phyloP scores from a whole-genome alignment of 2,113 vertebrate genomes.

The Oriolus oriolus region DNA sequence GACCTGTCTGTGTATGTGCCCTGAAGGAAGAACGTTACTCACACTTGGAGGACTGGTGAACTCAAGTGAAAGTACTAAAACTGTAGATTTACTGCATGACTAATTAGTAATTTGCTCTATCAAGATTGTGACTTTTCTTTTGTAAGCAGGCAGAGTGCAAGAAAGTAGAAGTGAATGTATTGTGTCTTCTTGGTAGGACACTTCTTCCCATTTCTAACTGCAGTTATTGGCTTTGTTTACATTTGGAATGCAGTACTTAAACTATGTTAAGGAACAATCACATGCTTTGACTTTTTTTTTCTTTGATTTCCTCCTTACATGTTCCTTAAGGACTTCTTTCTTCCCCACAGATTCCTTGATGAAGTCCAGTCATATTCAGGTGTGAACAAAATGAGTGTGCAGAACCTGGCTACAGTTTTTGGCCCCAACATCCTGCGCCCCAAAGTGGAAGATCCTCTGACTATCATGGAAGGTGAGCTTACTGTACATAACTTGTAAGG shows the following conservation, averaged over 20 bases:
- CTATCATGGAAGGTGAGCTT: conserved; percentile 93
- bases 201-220: neutral
- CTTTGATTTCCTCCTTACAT: neutral
- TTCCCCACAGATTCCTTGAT: conserved; percentile 85
- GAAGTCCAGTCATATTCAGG: conserved; percentile 96
- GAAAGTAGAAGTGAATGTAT: neutral
- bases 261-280: neutral
- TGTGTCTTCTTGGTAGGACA: neutral
- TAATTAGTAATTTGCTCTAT: neutral
- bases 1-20: neutral
- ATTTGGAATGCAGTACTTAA: neutral
- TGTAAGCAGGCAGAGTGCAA: neutral
- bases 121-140: neutral
- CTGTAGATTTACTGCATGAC: neutral
- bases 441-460: conserved; percentile 92
- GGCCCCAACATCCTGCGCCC: conserved; percentile 94
- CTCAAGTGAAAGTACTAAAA: neutral
- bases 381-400: conserved; percentile 98
- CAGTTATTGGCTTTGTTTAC: neutral
- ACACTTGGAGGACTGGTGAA: neutral
- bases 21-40: neutral
- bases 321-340: neutral
- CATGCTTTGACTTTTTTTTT: neutral
- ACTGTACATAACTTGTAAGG: neutral
- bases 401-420: conserved; percentile 95